phyloP scores from a whole-genome alignment of 1,140 invertebrate genomes.

The Whitmania pigra region DNA sequence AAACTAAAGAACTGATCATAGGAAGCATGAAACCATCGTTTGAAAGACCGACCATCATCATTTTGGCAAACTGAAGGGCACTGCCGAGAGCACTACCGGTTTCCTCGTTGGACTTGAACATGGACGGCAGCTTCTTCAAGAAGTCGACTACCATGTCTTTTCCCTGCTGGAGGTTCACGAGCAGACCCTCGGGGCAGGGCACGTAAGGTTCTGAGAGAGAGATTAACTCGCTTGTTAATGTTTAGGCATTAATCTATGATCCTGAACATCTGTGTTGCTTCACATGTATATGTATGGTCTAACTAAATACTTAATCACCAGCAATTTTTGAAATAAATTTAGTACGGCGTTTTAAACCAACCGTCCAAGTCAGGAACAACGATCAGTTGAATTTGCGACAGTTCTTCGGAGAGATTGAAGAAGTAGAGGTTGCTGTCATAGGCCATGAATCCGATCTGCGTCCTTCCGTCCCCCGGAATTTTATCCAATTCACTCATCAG shows the following conservation, averaged over 20 bases:
- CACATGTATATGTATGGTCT: neutral
- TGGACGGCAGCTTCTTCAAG: constrained; percentile 62
- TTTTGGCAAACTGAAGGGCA: constrained; percentile 78
- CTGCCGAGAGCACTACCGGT: constrained; percentile 73
- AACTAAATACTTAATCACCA: too few species aligned
- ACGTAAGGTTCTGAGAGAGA: constrained; percentile 45
- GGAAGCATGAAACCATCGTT: neutral
- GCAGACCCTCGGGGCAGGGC: constrained; percentile 63
- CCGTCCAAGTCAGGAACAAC: constrained; percentile 83
- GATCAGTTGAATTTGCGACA: constrained; percentile 75
- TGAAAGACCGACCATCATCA: constrained; percentile 61
- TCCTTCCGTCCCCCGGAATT: constrained; percentile 81
- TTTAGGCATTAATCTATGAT: neutral
- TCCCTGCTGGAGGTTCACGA: constrained; percentile 79
- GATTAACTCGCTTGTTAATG: too few species aligned
- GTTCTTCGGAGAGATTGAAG: constrained; percentile 74
- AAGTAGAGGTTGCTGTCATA: constrained; percentile 85
- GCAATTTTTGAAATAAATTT: neutral
- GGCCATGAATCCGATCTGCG: constrained; percentile 84
- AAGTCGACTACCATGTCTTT: constrained; percentile 66
- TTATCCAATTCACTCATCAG: constrained; percentile 67
- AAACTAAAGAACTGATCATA: neutral
- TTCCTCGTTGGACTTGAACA: constrained; percentile 60
- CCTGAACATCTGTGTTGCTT: neutral
- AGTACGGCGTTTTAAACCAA: constrained; percentile 36